Conservation (phyloP, 2,113 vertebrate species). For the Callithrix jacchus region DNA sequence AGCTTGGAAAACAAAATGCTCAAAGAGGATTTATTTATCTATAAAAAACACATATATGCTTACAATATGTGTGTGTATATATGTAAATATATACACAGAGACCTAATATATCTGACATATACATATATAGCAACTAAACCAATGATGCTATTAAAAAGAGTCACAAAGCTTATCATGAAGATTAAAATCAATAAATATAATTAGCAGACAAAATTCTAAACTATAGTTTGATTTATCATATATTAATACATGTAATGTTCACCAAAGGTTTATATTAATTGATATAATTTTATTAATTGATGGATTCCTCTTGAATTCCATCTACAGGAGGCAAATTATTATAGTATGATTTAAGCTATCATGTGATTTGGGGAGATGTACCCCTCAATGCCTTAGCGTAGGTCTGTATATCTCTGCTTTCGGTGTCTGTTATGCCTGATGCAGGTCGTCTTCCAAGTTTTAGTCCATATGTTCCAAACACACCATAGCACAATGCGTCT, state of each 20-base stretch:
- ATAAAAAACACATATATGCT: neutral
- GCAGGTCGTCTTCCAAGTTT: neutral
- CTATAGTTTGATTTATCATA: neutral
- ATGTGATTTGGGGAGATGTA: neutral
- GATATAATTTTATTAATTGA: neutral
- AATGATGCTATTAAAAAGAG: neutral
- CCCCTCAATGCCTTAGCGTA: neutral
- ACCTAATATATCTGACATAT: neutral
- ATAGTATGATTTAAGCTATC: neutral
- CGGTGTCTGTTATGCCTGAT: neutral
- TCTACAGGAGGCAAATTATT: neutral
- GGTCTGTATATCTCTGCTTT: neutral
- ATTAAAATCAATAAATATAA: slow-evolving; percentile 10
- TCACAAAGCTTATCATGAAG: neutral
- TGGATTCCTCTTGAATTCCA: neutral
- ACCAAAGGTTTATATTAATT: neutral
- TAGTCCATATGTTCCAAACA: neutral
- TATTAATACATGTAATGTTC: neutral
- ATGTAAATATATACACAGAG: neutral
- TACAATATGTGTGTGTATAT: neutral
- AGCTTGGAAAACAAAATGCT: neutral
- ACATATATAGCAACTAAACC: neutral
- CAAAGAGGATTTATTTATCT: neutral
- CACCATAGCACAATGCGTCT: neutral
- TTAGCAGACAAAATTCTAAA: slow-evolving; percentile 18